Conservation (phyloP, 2,797 vertebrate species). For the Aratinga solstitialis region DNA sequence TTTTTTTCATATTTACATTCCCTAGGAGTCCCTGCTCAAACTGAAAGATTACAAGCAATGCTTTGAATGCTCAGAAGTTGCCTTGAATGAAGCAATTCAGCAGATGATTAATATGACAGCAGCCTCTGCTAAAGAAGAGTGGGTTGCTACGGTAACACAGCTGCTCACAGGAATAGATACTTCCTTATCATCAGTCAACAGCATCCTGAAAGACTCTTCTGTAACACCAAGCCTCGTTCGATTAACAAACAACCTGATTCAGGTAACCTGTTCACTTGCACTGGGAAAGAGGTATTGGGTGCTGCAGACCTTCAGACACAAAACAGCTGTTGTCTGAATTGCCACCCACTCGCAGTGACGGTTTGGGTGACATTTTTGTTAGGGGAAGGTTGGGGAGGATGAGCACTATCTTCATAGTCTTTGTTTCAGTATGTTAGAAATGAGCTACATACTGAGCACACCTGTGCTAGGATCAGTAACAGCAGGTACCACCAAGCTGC, state of each 20-base stretch:
- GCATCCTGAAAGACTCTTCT: slow-evolving; percentile 80
- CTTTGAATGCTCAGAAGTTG: slow-evolving; percentile 90
- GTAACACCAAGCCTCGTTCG: slow-evolving; percentile 82
- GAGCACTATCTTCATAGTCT: not conserved
- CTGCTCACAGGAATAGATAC: slow-evolving; percentile 88
- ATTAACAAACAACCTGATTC: slow-evolving; percentile 92
- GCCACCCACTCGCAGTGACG: fast-evolving
- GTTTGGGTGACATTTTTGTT: not conserved
- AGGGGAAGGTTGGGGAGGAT: not conserved
- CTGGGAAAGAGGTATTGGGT: not conserved
- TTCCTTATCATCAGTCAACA: slow-evolving; percentile 81
- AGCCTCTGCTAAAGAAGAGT: slow-evolving; percentile 89
- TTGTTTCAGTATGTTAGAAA: not conserved
- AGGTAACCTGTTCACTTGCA: slow-evolving; percentile 76
- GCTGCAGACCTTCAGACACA: not conserved
- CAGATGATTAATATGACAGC: slow-evolving; percentile 84
- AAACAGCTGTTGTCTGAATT: not conserved
- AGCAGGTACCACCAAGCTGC: not conserved
- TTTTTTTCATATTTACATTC: not conserved
- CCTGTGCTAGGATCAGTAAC: not conserved
- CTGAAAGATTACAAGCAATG: slow-evolving; percentile 89
- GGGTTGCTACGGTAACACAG: slow-evolving; percentile 89
- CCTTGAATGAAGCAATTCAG: slow-evolving; percentile 92
- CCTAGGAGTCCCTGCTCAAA: slow-evolving; percentile 89
- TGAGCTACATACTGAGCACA: not conserved